Evolutionary conservation across 2,113 vertebrate genomes (phyloP).

Genomic region (Emberiza fucata): DNA sequence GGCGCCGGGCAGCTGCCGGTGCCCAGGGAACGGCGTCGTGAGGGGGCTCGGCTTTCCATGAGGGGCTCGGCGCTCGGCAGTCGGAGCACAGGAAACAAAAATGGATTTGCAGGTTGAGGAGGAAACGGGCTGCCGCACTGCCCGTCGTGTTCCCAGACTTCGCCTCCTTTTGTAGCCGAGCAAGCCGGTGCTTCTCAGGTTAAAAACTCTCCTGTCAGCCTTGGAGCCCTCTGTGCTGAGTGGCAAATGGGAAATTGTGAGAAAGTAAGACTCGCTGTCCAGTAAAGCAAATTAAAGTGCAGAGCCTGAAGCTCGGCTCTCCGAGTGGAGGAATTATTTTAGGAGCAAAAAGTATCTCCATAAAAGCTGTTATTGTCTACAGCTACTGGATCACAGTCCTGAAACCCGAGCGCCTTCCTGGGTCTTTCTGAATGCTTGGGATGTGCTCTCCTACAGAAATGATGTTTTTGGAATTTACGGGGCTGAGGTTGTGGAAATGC

Average conservation of each 20-base stretch:
- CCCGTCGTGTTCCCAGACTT: neutral
- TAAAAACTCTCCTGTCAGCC: neutral
- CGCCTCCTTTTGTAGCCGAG: neutral
- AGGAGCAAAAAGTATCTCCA: neutral
- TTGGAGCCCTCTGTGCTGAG: neutral
- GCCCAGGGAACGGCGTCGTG: neutral
- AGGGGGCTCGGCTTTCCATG: neutral
- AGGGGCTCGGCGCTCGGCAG: neutral
- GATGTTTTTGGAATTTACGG: conserved; percentile 6
- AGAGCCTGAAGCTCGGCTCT: neutral
- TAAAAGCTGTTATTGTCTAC: neutral
- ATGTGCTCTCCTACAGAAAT: neutral
- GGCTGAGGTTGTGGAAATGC: neutral
- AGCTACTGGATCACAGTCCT: neutral
- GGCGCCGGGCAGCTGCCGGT: neutral
- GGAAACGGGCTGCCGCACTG: neutral
- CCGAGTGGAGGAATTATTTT: neutral
- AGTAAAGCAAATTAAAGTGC: neutral
- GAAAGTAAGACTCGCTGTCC: neutral
- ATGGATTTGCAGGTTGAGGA: neutral
- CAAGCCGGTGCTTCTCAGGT: neutral
- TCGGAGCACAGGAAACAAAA: neutral
- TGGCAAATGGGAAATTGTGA: neutral
- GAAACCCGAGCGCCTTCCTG: neutral
- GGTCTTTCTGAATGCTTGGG: neutral